Evolutionary conservation across 1,140 invertebrate species (phyloP), one percentile per base, ranked within the genome.

Genomic region (Hirudo medicinalis): DNA sequence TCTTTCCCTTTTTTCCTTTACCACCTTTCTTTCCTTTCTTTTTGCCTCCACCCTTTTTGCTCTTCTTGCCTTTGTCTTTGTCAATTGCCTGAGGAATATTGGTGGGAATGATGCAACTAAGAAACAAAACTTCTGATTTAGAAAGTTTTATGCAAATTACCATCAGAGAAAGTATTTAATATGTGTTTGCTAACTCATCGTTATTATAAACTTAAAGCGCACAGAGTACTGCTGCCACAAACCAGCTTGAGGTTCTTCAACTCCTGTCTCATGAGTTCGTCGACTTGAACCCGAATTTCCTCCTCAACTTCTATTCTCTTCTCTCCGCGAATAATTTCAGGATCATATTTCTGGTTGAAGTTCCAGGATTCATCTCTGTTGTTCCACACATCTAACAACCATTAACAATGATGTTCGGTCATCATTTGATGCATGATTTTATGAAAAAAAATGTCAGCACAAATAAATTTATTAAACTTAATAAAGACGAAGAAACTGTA

Each of bases 241-340:
- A 85, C 84, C 78, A 86, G 84, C 82, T 91, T 91, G 3, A 94
- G 82, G 40, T 89, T 81, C 77, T 91, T 88, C 40, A 94, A 79
- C 80, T 93, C 91, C 79, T 87, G 85, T 77, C 91, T 87, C 85
- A 97, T 88, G 67, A 90, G 84, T 76, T 91, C 88, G 82, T 97
- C 93, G 0, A 94, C 91, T 32, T 85, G 85, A 63, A 88, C 83
- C 76, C 93, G 83, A 22, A 96, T 85, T 82, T 94, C 91, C 71
- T 87, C 84, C 80, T 94, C 91, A 43, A 96, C 86, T 75, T 91
- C 88, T 3, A 84, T 82, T 74, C 88, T 86, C 80, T 94, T 94
- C 74, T 93, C 89, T 72, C 86, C 83, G 76, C 89, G 80, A 63
- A 84, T 87, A 68, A 96, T 88, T 72, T 92, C 88, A 72, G 86